Percentiles rank a stretch among this genome's conserved stretches.
Conservation (phyloP, 2,888 invertebrate species). For the Metellina segmentata region DNA sequence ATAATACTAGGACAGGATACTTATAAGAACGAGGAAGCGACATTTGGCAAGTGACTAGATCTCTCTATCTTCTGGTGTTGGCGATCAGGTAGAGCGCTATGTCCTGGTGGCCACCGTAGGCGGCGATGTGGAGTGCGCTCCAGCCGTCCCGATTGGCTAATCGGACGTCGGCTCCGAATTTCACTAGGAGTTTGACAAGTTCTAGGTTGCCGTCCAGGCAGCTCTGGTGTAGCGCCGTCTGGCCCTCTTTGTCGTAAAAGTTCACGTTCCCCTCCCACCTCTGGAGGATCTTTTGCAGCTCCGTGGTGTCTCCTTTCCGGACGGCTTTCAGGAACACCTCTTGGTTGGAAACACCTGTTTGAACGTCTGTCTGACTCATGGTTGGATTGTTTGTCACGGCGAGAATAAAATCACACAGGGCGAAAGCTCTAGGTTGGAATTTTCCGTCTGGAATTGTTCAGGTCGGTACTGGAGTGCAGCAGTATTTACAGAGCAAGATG, state of each 20-base stretch:
- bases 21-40: constrained; percentile 26
- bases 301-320: constrained; percentile 80
- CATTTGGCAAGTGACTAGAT: constrained; percentile 60
- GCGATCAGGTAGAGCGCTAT: constrained; percentile 80
- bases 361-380: constrained; percentile 71
- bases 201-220: constrained; percentile 81
- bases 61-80: constrained; percentile 70
- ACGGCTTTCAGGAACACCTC: constrained; percentile 80
- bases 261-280: constrained; percentile 81
- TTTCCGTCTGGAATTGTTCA: not conserved
- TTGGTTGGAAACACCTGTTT: constrained; percentile 78
- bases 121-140: constrained; percentile 81
- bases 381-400: not conserved
- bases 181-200: constrained; percentile 81
- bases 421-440: not conserved
- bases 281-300: constrained; percentile 80
- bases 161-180: constrained; percentile 81
- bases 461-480: not conserved
- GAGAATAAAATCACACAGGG: not conserved
- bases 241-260: constrained; percentile 81
- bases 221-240: constrained; percentile 81
- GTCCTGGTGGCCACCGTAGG: constrained; percentile 81
- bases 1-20: constrained; percentile 61
- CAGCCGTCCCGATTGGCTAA: constrained; percentile 82
- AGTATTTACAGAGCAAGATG: not conserved